Conservation (phyloP, 2,888 invertebrate genomes). For the Bhutanitis thaidina region DNA sequence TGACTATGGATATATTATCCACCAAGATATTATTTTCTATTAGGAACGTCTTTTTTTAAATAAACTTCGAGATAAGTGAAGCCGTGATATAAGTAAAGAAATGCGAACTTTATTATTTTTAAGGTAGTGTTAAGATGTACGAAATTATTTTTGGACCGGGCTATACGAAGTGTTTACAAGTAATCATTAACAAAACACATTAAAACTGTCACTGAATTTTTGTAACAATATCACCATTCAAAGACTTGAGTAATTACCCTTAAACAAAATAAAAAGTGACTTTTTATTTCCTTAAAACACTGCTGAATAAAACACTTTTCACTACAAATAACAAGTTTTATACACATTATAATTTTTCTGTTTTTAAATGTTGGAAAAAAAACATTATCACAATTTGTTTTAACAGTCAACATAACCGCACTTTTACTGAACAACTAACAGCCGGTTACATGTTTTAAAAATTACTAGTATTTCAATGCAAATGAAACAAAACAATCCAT, state of each 20-base stretch:
- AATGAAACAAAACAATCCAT: conserved; percentile 26
- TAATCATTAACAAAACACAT: background rate
- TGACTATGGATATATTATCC: too few relatives aligned
- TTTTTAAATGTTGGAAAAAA: background rate
- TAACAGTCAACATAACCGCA: conserved; percentile 65
- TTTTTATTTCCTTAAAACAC: background rate
- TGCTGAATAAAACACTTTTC: background rate
- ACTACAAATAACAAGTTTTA: conserved; percentile 1
- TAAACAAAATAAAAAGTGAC: background rate
- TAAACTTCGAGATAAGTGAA: too few relatives aligned
- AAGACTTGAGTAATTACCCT: background rate
- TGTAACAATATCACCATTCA: background rate
- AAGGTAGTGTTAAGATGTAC: background rate
- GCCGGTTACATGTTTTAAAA: conserved; percentile 14
- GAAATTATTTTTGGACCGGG: background rate
- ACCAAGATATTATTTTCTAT: too few relatives aligned
- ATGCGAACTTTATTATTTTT: conserved; percentile 6
- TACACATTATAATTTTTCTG: background rate
- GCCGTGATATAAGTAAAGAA: too few relatives aligned
- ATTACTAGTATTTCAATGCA: conserved; percentile 19
- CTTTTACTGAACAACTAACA: conserved; percentile 44
- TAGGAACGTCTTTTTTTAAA: too few relatives aligned
- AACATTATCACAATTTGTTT: conserved; percentile 26
- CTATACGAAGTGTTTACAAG: background rate
- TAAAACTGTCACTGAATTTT: background rate